A percentile compares a stretch with the other conserved stretches of the same genome.
phyloP scores from a whole-genome alignment of 35 echinoderm and acorn worm species.

The Apostichopus japonicus region DNA sequence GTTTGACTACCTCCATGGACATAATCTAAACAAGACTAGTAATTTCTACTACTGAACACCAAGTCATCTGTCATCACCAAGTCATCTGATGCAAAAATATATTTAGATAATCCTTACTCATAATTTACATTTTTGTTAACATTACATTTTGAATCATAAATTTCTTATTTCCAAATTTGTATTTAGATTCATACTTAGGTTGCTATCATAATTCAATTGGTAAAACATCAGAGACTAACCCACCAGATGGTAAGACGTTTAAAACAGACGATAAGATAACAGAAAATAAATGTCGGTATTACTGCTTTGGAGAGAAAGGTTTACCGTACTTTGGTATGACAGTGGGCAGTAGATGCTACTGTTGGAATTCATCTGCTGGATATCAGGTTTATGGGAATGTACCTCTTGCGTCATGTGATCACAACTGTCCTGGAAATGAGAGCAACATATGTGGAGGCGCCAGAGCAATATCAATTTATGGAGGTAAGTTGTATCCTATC shows the following conservation, averaged over 20 bases:
- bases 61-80: too few species aligned
- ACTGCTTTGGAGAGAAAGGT: background rate
- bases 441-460: background rate
- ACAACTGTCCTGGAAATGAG: background rate
- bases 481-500: background rate
- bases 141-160: too few species aligned
- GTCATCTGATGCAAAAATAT: too few species aligned
- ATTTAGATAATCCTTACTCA: too few species aligned
- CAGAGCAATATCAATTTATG: background rate
- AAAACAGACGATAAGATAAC: background rate
- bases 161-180: too few species aligned
- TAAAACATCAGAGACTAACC: background rate
- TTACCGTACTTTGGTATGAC: background rate
- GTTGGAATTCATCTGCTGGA: background rate
- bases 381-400: background rate
- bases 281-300: background rate
- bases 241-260: background rate
- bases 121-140: too few species aligned
- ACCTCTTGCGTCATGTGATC: background rate
- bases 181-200: background rate
- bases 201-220: background rate
- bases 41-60: too few species aligned
- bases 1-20: too few species aligned
- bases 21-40: too few species aligned
- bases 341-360: background rate